These are phyloP conservation scores for Melinaea marsaeus DNA, from an alignment of 2,888 invertebrate genomes.

Conservation along the genomic window DNA sequence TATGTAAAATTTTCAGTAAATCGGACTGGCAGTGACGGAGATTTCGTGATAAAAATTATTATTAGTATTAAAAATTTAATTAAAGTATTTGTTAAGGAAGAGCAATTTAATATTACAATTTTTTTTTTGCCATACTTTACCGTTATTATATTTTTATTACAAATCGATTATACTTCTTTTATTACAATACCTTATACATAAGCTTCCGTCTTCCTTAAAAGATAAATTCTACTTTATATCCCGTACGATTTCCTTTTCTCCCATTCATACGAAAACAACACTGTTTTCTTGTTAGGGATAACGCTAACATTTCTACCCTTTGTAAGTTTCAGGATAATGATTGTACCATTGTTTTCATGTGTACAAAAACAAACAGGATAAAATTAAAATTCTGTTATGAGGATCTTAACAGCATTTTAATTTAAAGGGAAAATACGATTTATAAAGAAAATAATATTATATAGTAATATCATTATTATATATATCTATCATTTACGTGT, in stretches of 20 bases:
- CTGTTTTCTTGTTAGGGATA: constrained; percentile 10
- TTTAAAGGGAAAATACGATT: too few relatives aligned
- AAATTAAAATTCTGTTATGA: not conserved
- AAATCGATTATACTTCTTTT: not conserved
- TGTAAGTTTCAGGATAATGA: not conserved
- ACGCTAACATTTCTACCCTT: constrained; percentile 6
- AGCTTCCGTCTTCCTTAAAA: not conserved
- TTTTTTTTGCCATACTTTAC: not conserved
- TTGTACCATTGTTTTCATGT: not conserved
- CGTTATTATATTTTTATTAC: not conserved
- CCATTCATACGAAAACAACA: constrained; percentile 4
- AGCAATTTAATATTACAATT: too few relatives aligned
- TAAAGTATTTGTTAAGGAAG: too few relatives aligned
- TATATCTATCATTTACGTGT: too few relatives aligned
- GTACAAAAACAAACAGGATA: not conserved
- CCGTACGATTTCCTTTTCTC: not conserved
- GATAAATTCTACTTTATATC: constrained; percentile 3
- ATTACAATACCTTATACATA: not conserved
- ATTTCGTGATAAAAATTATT: too few relatives aligned
- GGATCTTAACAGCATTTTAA: too few relatives aligned
- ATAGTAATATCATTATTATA: too few relatives aligned
- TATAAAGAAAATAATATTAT: too few relatives aligned
- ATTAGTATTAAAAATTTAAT: too few relatives aligned
- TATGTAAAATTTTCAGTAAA: too few relatives aligned
- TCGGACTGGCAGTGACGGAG: too few relatives aligned